These are phyloP conservation scores for Garra rufa DNA, from an alignment of 2,113 vertebrate genomes.

Conservation along the genomic window DNA sequence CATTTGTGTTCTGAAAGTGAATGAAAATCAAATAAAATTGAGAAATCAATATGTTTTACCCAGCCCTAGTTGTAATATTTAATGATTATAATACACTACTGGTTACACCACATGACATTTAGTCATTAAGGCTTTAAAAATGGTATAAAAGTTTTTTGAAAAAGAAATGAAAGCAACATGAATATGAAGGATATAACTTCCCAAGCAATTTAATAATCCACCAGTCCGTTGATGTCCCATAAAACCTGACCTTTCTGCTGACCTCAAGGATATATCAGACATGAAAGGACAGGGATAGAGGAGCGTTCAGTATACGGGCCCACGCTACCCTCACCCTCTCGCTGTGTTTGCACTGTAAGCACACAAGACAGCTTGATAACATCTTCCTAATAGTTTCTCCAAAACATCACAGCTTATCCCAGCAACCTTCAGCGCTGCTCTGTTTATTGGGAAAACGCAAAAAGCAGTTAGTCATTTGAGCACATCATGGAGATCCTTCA, in stretches of 20 bases:
- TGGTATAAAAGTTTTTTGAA: neutral
- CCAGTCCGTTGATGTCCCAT: slow-evolving; percentile 67
- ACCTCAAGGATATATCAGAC: slow-evolving; percentile 44
- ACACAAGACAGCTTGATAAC: slow-evolving; percentile 72
- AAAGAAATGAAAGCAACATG: neutral
- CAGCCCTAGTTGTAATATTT: too few species aligned
- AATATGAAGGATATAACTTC: slow-evolving; percentile 10
- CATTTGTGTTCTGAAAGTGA: too few species aligned
- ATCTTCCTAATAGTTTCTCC: slow-evolving; percentile 74
- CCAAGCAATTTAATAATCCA: slow-evolving; percentile 65
- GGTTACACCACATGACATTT: neutral
- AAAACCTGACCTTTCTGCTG: slow-evolving; percentile 63
- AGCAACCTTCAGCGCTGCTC: slow-evolving; percentile 20
- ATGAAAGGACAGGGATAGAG: slow-evolving; percentile 44
- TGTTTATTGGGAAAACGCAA: slow-evolving; percentile 42
- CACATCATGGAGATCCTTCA: slow-evolving; percentile 30
- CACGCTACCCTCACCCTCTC: slow-evolving; percentile 63
- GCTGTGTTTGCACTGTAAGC: slow-evolving; percentile 80
- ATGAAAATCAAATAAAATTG: too few species aligned
- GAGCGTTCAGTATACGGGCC: slow-evolving; percentile 64
- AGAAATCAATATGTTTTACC: too few species aligned
- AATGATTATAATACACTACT: neutral
- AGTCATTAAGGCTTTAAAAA: neutral
- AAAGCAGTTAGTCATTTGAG: slow-evolving; percentile 36
- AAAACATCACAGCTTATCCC: slow-evolving; percentile 63